Evolutionary conservation across 2,888 invertebrate species (phyloP).

Genomic region (Desoria tigrina): DNA sequence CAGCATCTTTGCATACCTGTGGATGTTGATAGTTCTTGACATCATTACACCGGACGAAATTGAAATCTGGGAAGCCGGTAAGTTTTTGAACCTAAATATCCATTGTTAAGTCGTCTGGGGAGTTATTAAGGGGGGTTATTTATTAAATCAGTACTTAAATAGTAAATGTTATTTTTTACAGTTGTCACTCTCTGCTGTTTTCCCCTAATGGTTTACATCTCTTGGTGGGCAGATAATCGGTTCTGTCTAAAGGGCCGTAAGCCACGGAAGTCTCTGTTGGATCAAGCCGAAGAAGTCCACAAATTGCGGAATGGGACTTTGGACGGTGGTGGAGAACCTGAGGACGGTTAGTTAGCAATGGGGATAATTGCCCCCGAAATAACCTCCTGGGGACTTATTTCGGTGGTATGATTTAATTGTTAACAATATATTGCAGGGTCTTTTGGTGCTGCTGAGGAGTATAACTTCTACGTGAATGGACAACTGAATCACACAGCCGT

Average conservation of each 20-base stretch:
- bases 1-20: conserved; percentile 63
- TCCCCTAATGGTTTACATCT: conserved; percentile 61
- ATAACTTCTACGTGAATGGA: conserved; percentile 55
- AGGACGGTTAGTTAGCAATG: not conserved
- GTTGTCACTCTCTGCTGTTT: conserved; percentile 62
- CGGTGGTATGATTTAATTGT: not conserved
- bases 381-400: not conserved
- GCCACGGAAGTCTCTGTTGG: not conserved
- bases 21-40: conserved; percentile 61
- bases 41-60: conserved; percentile 57
- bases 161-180: too few relatives aligned
- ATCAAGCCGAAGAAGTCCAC: not conserved
- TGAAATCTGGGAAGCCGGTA: conserved; percentile 62
- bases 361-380: too few relatives aligned
- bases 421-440: not conserved
- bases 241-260: conserved; percentile 54
- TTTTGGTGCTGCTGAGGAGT: conserved; percentile 3
- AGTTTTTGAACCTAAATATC: too few relatives aligned
- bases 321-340: not conserved
- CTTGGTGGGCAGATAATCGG: conserved; percentile 61
- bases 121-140: too few relatives aligned
- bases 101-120: too few relatives aligned
- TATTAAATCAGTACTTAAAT: too few relatives aligned
- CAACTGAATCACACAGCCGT: conserved; percentile 57
- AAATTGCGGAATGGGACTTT: too few relatives aligned